A percentile compares a stretch with the other conserved stretches of the same genome.
These are phyloP conservation scores for Marmota monax DNA, from an alignment of 2,113 vertebrate genomes.

Conservation along the genomic window DNA sequence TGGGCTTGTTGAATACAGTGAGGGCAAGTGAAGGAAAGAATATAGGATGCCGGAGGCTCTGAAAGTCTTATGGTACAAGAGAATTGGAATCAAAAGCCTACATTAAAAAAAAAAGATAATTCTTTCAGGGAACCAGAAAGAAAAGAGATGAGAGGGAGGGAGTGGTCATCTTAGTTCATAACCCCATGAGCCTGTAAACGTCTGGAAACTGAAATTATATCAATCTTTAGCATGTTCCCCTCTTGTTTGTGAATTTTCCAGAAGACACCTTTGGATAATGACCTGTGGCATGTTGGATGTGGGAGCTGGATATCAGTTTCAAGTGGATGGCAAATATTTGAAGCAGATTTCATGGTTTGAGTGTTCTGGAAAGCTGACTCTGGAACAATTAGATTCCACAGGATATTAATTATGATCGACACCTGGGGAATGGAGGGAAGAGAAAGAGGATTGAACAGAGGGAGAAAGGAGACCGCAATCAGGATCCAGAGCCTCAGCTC, in stretches of 20 bases:
- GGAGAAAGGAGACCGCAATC: background rate
- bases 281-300: background rate
- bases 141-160: background rate
- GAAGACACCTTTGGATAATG: background rate
- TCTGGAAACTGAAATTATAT: background rate
- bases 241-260: background rate
- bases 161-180: background rate
- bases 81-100: background rate
- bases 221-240: background rate
- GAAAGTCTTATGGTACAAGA: background rate
- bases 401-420: background rate
- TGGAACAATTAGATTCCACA: background rate
- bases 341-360: background rate
- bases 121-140: too few species aligned
- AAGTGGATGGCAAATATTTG: background rate
- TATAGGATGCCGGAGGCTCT: too few species aligned
- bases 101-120: too few species aligned
- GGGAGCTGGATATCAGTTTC: background rate
- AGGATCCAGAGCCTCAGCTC: background rate
- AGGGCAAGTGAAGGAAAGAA: background rate
- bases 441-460: background rate
- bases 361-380: background rate
- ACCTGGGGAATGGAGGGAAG: background rate
- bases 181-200: background rate
- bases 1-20: background rate